Evolutionary conservation across 2,113 vertebrate genomes (phyloP).

Genomic region (Hypanus sabinus): DNA sequence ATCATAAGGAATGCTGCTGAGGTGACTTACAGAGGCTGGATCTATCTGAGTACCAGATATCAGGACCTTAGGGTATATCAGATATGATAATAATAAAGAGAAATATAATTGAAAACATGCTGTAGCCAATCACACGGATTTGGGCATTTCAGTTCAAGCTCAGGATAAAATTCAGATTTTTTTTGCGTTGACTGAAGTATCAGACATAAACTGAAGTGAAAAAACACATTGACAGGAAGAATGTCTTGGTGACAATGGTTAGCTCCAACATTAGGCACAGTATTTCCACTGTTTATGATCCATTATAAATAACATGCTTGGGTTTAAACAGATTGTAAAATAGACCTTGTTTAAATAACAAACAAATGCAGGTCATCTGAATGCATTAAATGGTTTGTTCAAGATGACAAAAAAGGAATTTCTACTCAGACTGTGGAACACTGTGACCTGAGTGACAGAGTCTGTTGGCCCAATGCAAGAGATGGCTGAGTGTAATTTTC

Average conservation of each 20-base stretch:
- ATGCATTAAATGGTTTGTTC: not conserved
- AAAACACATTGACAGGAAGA: not conserved
- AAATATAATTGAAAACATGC: not conserved
- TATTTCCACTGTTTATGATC: constrained; percentile 19
- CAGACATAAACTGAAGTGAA: not conserved
- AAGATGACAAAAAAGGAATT: not conserved
- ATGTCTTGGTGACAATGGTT: not conserved
- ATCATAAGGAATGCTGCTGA: not conserved
- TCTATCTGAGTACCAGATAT: not conserved
- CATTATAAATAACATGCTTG: constrained; percentile 24
- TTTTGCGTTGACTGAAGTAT: not conserved
- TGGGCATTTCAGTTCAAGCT: not conserved
- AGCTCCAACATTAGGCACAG: not conserved
- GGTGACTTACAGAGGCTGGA: not conserved
- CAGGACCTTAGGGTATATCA: not conserved
- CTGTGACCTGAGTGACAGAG: not conserved
- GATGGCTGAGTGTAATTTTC: not conserved
- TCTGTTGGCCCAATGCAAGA: not conserved
- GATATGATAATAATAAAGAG: not conserved
- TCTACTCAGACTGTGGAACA: not conserved
- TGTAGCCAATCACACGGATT: not conserved
- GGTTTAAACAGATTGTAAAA: not conserved
- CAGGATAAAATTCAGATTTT: not conserved
- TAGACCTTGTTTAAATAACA: not conserved
- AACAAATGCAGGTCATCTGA: constrained; percentile 17